Percentiles rank a stretch among this genome's conserved stretches.
Evolutionary conservation across 2,797 vertebrate genomes (phyloP).

Genomic region (Spondyliosoma cantharus): DNA sequence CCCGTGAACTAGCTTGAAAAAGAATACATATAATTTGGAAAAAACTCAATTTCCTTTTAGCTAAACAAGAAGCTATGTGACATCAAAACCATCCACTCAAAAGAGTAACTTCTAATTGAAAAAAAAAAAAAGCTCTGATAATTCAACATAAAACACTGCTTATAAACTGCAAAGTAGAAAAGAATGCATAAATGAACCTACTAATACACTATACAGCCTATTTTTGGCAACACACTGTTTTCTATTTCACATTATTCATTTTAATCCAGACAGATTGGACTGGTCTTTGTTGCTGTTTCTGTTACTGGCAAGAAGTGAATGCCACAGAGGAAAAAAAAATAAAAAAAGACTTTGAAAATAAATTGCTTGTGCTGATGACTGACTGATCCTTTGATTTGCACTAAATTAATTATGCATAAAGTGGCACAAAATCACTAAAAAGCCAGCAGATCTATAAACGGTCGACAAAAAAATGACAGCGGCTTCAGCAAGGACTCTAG

Average conservation of each 20-base stretch:
- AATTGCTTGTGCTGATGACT: slow-evolving; percentile 26
- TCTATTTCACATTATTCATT: slow-evolving; percentile 40
- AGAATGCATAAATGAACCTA: not conserved
- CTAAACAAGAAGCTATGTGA: not conserved
- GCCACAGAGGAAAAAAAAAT: slow-evolving; percentile 4
- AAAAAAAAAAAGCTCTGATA: not conserved
- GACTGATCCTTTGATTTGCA: slow-evolving; percentile 35
- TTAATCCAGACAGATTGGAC: slow-evolving; percentile 40
- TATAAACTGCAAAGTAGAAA: not conserved
- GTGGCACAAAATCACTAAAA: not conserved
- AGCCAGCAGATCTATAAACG: not conserved
- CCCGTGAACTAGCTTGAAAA: not conserved
- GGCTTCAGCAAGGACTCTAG: not conserved
- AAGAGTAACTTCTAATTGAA: not conserved
- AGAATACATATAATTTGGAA: slow-evolving; percentile 16
- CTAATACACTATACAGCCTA: slow-evolving; percentile 9
- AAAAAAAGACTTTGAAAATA: slow-evolving; percentile 20
- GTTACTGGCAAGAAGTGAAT: slow-evolving; percentile 29
- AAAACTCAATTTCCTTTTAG: slow-evolving; percentile 5
- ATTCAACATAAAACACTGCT: slow-evolving; percentile 9
- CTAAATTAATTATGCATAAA: slow-evolving; percentile 37
- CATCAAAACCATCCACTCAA: slow-evolving; percentile 2
- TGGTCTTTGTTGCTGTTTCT: slow-evolving; percentile 41
- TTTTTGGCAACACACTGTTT: slow-evolving; percentile 33
- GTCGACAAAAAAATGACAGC: not conserved